Evolutionary conservation across 2,113 vertebrate genomes (phyloP), one percentile per base, ranked within the genome.

Genomic region (Platycercus adscitus): DNA sequence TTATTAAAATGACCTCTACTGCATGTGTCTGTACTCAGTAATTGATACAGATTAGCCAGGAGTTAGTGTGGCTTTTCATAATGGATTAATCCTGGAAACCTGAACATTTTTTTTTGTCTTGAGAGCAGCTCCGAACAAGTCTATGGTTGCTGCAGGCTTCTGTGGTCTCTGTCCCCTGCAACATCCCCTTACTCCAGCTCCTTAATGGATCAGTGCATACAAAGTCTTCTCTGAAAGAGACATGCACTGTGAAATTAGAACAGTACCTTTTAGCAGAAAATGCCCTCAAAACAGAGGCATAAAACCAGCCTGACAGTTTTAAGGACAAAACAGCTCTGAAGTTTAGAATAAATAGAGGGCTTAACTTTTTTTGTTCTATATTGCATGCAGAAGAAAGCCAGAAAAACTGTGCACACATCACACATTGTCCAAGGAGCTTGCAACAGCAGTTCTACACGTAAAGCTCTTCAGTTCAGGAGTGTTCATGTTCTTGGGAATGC

Each of bases 41-140:
- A 94, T 80, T 89, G 93, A 93, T 94, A 89, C 70, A 95, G 91
- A 95, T 93, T 96, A 96, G 63, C 81, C 49, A 87, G 77, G 80
- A 93, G 69, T 90, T 86, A 75, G 58, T 37, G 65, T 64, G 84
- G 72, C 80, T 88, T 93, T 92, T 94, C 73, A 56, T 66, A 89
- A 92, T 87, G 75, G 88, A 97, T 93, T 93, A 89, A 95, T 96
- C 88, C 83, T 92, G 58, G 73, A 93, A 96, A 96, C 77, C 72
- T 29, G 65, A 84, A 41, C 33, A 49, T 76, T 70, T 47, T 81
- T 46, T 86, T 41, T 80, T 52, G 50, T 20, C 60, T 79, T 49
- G 37, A 28, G 11, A 66, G 41, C n/a, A 73, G 61, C 31, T 92
- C 47, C 91, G 72, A 76, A 60, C 10, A 46, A 43, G 31, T 14